A percentile compares a stretch with the other conserved stretches of the same genome.
Conservation (phyloP, 2,888 invertebrate species). For the Zeuzera pyrina region DNA sequence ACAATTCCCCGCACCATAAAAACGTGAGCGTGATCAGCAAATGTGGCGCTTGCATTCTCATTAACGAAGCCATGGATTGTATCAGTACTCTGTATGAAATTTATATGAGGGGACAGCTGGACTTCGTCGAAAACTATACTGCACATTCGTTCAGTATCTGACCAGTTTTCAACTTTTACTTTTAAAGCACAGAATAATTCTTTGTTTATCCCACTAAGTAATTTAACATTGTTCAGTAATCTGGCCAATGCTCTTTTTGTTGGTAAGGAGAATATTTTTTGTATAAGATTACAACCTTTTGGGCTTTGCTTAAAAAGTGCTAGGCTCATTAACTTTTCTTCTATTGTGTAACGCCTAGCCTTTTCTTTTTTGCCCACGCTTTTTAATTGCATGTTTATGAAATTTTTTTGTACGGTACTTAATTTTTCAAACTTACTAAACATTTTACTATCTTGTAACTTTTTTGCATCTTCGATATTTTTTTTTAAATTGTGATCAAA, state of each 20-base stretch:
- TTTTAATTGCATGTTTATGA: neutral
- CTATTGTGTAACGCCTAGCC: neutral
- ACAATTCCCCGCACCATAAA: conserved; percentile 13
- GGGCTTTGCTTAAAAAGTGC: conserved; percentile 12
- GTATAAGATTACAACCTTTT: conserved; percentile 9
- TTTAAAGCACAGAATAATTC: neutral
- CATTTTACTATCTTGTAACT: neutral
- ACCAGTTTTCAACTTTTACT: neutral
- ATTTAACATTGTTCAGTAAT: neutral
- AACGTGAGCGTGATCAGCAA: conserved; percentile 10
- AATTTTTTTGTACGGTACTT: neutral
- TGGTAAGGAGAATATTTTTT: conserved; percentile 10
- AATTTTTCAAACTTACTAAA: neutral
- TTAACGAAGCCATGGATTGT: neutral
- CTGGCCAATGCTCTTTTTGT: conserved; percentile 8
- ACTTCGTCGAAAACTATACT: conserved; percentile 1
- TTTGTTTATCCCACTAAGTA: neutral
- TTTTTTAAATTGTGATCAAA: neutral
- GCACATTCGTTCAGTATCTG: neutral
- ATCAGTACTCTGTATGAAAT: neutral
- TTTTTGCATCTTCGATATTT: neutral
- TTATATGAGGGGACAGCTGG: neutral
- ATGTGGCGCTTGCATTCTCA: neutral
- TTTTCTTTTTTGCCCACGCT: neutral
- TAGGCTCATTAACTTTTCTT: conserved; percentile 12